These are phyloP conservation scores for Drosophila setosimentum DNA, from an alignment of 2,888 invertebrate genomes.

Conservation along the genomic window DNA sequence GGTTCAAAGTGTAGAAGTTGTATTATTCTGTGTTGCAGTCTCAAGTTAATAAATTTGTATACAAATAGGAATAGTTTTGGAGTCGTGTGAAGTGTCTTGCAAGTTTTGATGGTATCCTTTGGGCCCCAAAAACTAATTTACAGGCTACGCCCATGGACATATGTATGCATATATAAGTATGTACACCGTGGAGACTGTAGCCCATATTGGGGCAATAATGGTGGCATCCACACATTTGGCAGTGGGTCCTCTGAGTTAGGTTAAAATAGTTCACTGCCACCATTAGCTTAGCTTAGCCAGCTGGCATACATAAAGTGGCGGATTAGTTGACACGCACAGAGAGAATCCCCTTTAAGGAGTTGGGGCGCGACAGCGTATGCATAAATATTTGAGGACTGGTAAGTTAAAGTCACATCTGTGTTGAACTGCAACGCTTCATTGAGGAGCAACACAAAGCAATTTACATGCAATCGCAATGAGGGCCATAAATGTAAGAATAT, in stretches of 20 bases:
- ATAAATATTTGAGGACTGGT: slow-evolving; percentile 55
- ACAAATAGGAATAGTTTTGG: background rate
- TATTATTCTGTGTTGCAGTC: background rate
- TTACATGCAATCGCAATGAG: slow-evolving; percentile 49
- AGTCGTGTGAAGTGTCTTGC: background rate
- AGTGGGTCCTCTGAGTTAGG: slow-evolving; percentile 50
- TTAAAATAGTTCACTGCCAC: slow-evolving; percentile 68
- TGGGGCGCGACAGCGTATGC: slow-evolving; percentile 21
- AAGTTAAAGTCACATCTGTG: slow-evolving; percentile 48
- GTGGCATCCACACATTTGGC: slow-evolving; percentile 21
- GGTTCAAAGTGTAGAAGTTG: background rate
- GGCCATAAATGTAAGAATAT: slow-evolving; percentile 43
- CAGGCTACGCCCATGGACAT: slow-evolving; percentile 1
- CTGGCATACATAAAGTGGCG: slow-evolving; percentile 34
- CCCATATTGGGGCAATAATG: slow-evolving; percentile 27
- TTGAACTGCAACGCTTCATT: slow-evolving; percentile 38
- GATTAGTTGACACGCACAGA: slow-evolving; percentile 61
- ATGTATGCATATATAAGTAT: background rate
- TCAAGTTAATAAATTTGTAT: background rate
- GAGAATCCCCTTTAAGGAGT: background rate
- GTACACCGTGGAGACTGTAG: slow-evolving; percentile 15
- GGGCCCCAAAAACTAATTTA: background rate
- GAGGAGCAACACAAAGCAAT: slow-evolving; percentile 59
- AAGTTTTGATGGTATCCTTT: background rate
- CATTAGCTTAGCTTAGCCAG: slow-evolving; percentile 56